Base-by-base conservation (phyloP, 2,888 invertebrate species). In the Pycnomerus fuliginosus region DNA sequence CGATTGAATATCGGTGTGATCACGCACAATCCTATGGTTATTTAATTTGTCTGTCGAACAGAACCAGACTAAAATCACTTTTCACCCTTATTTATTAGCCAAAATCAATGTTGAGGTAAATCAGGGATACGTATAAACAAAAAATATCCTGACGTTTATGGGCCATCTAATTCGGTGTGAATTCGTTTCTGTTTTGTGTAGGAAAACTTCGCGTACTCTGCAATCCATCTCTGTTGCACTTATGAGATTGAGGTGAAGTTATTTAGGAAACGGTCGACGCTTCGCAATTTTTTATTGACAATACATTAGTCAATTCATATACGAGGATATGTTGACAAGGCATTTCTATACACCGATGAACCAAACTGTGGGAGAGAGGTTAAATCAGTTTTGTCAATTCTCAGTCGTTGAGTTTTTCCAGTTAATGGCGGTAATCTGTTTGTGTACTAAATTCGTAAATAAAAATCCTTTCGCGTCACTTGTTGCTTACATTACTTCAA, bases 51-150 rank as follows among this genome's bases (percentile, higher is more conserved):
- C 56, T 53, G 53, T 55, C 49, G 50, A 48, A 48, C 48, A 48
- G 50, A 53, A 58, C 50, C 52, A 55, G 53, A 49, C 53, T 30
- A 52, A 60, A 63, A 64, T 66, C 64, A 64, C 62, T 64, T 64
- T 64, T 58, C 61, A 58, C 64, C 64, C 65, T 66, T 67, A 67
- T 68, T 68, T 67, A 68, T 68, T 64, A 62, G 58, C 61, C 58
- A 56, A 63, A 67, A 67, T 66, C 68, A 65, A 67, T 67, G 67
- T 67, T 64, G 64, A 64, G 64, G 64, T 65, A 62, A 68, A 68
- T 67, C 66, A 65, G 63, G 50, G 58, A 58, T 53, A 53, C 53
- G 49, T 43, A 59, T 56, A 60, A 59, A 58, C 40, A 45, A 63
- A 62, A 63, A 61, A 61, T 56, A 54, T 53, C 55, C 56, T 63